Evolutionary conservation across 64 coral and sea anemone genomes (phyloP), one percentile per base, ranked within the genome.

Genomic region (Stichodactyla helianthus): DNA sequence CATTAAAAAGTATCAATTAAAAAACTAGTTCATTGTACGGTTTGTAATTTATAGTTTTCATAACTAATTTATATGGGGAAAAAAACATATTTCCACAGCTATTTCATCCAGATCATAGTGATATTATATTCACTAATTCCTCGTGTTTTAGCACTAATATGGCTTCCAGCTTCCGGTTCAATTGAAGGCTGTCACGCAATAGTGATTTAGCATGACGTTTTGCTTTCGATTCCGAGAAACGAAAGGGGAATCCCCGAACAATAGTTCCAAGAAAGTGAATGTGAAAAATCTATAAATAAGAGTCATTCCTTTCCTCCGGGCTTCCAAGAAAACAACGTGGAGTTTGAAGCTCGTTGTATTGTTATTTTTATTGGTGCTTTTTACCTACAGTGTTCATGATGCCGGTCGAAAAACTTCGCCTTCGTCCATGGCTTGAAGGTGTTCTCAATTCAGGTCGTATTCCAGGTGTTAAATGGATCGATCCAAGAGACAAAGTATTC

Each of bases 361-460:
- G 2, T 58, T 1, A 4, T 58, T 15, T 58, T 15, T 26, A 26
- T 27, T 12, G 8, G 25, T 18, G 18, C 14, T 58, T 58, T 10
- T 77, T 50, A 79, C 17, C 5, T 81, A 51, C 20, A 13, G 4
- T 15, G 50, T 12, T 15, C 5, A 84, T 28, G 8, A 92, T 92
- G 90, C 90, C 90, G 5, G 90, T 79, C 11, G 90, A 92, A 59
- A 86, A 79, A 25, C 79, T 93, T n/a, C 88, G 88, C 6, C 94
- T 96, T 78, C 91, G 94, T 51, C 82, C 91, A 13, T 96, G 94
- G 94, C 82, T 96, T 6, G 88, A 96, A 79, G 60, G 74, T 50
- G 64, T 86, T 60, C 50, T 89, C 23, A 87, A 96, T 44, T 83
- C 79, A 10, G 85, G 80, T 58, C 67, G 13, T 23, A 86, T 96